Evolutionary conservation across 1,140 invertebrate genomes (phyloP).

Genomic region (Aphelenchoides avenae): DNA sequence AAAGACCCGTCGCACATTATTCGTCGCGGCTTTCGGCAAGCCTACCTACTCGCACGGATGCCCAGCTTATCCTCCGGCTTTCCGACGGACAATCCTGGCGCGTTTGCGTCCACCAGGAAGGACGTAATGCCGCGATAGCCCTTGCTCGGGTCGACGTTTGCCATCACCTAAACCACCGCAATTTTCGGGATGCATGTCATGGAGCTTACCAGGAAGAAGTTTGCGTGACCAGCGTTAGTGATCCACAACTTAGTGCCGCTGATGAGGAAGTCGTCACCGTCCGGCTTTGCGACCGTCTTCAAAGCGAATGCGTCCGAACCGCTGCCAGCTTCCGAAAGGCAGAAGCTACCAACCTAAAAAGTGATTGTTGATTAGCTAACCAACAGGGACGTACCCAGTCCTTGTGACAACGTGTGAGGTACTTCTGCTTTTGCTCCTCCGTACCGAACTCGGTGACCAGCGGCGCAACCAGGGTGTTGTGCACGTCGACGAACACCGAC

Average conservation of each 20-base stretch:
- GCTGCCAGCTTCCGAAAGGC: constrained; percentile 78
- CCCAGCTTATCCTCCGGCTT: constrained; percentile 89
- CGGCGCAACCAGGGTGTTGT: constrained; percentile 75
- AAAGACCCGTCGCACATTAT: too few species aligned
- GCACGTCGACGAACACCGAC: constrained; percentile 73
- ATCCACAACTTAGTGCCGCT: constrained; percentile 75
- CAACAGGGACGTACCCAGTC: constrained; percentile 40
- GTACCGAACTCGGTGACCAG: constrained; percentile 64
- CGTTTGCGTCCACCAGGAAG: constrained; percentile 66
- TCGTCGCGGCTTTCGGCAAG: too few species aligned
- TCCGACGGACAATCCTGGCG: too few species aligned
- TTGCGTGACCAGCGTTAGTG: constrained; percentile 84
- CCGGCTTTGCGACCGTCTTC: constrained; percentile 61
- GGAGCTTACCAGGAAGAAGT: constrained; percentile 60
- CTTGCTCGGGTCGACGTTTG: constrained; percentile 74
- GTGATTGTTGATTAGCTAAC: too few species aligned
- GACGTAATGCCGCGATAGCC: constrained; percentile 68
- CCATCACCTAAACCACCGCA: constrained; percentile 84
- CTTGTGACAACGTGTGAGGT: constrained; percentile 63
- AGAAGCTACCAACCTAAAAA: constrained; percentile 86
- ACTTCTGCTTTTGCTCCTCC: constrained; percentile 67
- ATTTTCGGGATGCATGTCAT: too few species aligned
- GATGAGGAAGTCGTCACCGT: constrained; percentile 62
- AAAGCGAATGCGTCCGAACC: constrained; percentile 66
- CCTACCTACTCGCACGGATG: constrained; percentile 73